Evolutionary conservation across 1,140 invertebrate genomes (phyloP), one percentile per base, ranked within the genome.

Genomic region (Megathymus violae): DNA sequence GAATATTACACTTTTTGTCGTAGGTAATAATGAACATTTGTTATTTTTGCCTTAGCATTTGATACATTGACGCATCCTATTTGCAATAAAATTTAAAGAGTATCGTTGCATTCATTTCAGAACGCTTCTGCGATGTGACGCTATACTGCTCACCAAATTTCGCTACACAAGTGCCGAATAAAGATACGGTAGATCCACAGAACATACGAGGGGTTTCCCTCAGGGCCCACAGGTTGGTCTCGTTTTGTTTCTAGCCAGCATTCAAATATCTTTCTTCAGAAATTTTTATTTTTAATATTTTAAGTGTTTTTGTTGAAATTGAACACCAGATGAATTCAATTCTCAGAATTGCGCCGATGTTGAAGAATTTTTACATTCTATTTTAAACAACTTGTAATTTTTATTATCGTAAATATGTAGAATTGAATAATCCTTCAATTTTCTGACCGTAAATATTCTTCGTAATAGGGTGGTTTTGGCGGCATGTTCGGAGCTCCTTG

Each of bases 61-160:
- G 36, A 40, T 11, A 51, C 31, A 1, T 36, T 9, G 16, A 13
- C 3, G 25, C 17, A n/a, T 14, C 0, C 0, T 36, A 11, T 36
- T 36, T 31, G 34, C 11, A 2, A 36, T 36, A 11, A 4, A 36
- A 2, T 36, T 36, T 36, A 1, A 11, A 36, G 4, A 3, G 34
- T 36, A 43, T 19, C 6, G 54, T 15, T 56, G 34, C 43, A 36
- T 52, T 54, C 19, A 25, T 88, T 88, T 91, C 96, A 79, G 96
- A 97, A 78, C 95, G 96, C 62, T 98, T 98, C 91, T 97, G 97
- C 91, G 97, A 98, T 92, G 96, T 98, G 66, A 96, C 97, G 16
- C 85, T 98, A 56, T 97, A 96, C 71, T 98, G 97, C 85, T 97
- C 97, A 88, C 84, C 87, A 44, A 87, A 66, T 50, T 90, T 90